Evolutionary conservation across 2,113 vertebrate genomes (phyloP), one percentile per base, ranked within the genome.

Genomic region (Argyrosomus japonicus): DNA sequence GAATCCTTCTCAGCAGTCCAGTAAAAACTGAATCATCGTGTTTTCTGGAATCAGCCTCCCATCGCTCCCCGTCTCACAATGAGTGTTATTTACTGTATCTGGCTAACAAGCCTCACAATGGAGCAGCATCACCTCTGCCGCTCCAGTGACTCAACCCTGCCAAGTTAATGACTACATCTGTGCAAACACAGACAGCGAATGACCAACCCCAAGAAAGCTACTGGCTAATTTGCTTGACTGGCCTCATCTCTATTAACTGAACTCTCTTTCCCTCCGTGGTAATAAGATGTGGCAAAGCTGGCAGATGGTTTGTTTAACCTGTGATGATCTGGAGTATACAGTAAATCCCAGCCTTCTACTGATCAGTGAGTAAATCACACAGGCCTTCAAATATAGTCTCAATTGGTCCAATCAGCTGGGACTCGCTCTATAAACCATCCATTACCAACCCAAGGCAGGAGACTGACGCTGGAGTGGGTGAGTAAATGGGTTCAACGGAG

Each of bases 101-200:
- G 68, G 67, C 83, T 87, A 83, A 89, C 58, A 68, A 79, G 80
- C 54, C 77, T 77, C 48, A 68, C 67, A 62, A 48, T 62, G 61
- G 61, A 85, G 82, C 40, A 43, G 67, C 61, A 60, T 25, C 77
- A 76, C 77, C 79, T 81, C 81, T n/a, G 70, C 68, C 67, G 75
- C 79, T 80, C 77, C 63, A 3, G 72, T 47, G 29, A 51, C 68
- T 80, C 82, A 27, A 68, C 79, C 80, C 67, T 73, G 76, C 68
- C 43, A 68, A 65, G 74, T 62, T 88, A 89, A 90, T 77, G 85
- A 83, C 69, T 83, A 79, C 79, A 77, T 84, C 83, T 82, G 74
- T 32, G 65, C 68, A 82, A 90, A 91, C 85, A 71, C 81, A 74
- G 25, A 57, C 67, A 27, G 73, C 63, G 64, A 77, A 81, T 69